phyloP scores from a whole-genome alignment of 2,113 vertebrate species.

The Myotis lucifugus region DNA sequence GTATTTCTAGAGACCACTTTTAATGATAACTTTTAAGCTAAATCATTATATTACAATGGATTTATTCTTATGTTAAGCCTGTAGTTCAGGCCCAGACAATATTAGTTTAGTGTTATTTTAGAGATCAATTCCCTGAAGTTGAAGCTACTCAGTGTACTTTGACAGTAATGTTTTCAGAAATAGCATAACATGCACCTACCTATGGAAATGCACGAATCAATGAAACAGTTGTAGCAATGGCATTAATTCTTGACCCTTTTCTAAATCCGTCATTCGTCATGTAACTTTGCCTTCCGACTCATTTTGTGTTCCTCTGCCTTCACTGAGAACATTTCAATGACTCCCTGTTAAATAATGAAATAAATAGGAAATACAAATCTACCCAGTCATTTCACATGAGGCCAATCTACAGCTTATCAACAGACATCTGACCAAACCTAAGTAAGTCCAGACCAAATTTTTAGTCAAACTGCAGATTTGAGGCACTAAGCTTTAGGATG shows the following conservation, averaged over 20 bases:
- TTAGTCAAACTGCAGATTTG: background rate
- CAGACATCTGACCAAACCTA: background rate
- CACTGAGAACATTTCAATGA: background rate
- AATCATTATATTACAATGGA: background rate
- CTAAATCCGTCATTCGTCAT: background rate
- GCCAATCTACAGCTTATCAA: background rate
- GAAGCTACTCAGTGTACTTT: background rate
- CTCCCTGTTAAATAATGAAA: background rate
- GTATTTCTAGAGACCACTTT: background rate
- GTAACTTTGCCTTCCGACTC: background rate
- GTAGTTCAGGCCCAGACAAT: background rate
- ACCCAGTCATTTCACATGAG: background rate
- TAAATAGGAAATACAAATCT: background rate
- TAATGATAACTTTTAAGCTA: background rate
- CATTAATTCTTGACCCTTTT: background rate
- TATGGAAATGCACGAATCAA: background rate
- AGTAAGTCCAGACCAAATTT: background rate
- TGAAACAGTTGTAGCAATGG: background rate
- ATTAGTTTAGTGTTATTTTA: background rate
- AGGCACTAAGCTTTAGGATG: background rate
- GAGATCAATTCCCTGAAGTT: background rate
- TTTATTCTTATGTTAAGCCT: background rate
- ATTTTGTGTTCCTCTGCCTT: background rate
- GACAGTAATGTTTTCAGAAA: background rate
- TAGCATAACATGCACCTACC: background rate